phyloP scores from a whole-genome alignment of 2,888 invertebrate species.

The Papilio protenor region DNA sequence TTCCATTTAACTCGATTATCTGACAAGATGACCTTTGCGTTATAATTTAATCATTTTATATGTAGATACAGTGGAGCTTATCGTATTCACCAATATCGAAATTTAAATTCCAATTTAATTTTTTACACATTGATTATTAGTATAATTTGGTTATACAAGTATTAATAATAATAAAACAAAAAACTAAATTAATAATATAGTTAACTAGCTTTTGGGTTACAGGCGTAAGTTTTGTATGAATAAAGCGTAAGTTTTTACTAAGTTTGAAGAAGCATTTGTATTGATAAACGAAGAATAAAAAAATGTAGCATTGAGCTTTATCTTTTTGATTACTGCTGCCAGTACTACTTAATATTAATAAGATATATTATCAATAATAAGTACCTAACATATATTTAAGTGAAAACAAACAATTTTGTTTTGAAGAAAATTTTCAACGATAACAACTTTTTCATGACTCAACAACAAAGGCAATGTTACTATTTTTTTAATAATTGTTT shows the following conservation, averaged over 20 bases:
- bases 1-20: background rate
- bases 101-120: background rate
- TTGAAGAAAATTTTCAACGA: background rate
- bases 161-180: too few species aligned
- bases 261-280: too few species aligned
- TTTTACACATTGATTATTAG: background rate
- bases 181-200: too few species aligned
- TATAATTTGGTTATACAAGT: too few species aligned
- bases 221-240: too few species aligned
- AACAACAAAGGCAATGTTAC: background rate
- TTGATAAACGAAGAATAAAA: background rate
- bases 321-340: constrained; percentile 25
- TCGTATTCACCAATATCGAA: background rate
- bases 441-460: background rate
- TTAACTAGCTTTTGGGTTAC: too few species aligned
- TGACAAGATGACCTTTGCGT: constrained; percentile 7
- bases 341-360: background rate
- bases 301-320: constrained; percentile 1
- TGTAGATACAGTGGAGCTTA: background rate
- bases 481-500: background rate
- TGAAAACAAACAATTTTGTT: constrained; percentile 7
- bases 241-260: too few species aligned
- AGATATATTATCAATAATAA: background rate
- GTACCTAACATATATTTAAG: background rate
- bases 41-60: background rate